Evolutionary conservation across 2,888 invertebrate genomes (phyloP), one percentile per base, ranked within the genome.

Genomic region (Onchidella celtica): DNA sequence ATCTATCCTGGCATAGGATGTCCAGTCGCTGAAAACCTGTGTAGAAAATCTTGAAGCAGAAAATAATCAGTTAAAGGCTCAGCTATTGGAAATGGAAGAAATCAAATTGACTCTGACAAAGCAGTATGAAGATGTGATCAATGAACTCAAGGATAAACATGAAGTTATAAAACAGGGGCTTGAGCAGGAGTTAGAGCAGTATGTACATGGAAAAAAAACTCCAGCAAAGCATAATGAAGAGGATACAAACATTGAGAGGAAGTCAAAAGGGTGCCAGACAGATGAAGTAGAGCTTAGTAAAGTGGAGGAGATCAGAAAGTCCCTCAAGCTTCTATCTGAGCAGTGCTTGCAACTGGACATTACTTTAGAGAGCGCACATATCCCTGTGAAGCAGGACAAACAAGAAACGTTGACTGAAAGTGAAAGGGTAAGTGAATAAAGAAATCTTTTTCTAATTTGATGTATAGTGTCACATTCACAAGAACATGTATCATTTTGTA

Each of bases 21-120:
- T 57, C 3, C 78, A 69, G 34, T 34, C 21, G 11, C 4, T 69
- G 78, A 68, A 29, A n/a, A 59, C 40, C 17, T 59, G 38, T 38
- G 21, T 69, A 24, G 66, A 79, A 55, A 29, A 40, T 9, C 40
- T 79, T 11, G 79, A 79, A 73, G 65, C 59, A 63, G 79, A 79
- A 38, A 79, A 73, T 32, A 74, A 36, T 11, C 73, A 79, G 34
- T 24, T 79, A 36, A 38, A 73, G 32, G 73, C 66, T 40, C 70
- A 79, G 36, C 40, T 79, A 34, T 29, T 63, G 17, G 73, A 79
- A 21, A 32, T 79, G 36, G 79, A 66, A 34, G 38, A 63, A 21
- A 47, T 72, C 27, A 79, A 74, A 36, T 1, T 79, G n/a, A n/a
- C 27, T 38, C 34, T 65, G 9, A 40, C 17, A 14, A 65, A 36